Percentiles rank a stretch among this genome's conserved stretches.
Conservation (phyloP, 2,113 vertebrate genomes). For the Tympanuchus pallidicinctus region DNA sequence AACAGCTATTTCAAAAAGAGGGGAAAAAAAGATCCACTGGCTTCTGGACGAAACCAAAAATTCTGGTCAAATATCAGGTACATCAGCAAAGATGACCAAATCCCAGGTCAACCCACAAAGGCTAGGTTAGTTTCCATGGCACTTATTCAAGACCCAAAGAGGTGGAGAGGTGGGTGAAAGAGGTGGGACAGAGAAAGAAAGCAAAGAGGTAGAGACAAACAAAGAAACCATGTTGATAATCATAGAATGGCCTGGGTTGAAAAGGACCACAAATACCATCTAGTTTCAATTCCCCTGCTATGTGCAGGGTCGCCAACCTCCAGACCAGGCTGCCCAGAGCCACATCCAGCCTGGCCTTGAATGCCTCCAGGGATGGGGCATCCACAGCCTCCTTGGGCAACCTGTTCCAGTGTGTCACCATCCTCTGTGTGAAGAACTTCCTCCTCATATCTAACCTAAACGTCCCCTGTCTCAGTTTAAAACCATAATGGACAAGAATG, state of each 20-base stretch:
- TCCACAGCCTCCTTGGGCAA: too few species aligned
- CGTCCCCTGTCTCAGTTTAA: too few species aligned
- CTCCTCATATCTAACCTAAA: too few species aligned
- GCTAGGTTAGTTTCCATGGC: not conserved
- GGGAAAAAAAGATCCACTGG: not conserved
- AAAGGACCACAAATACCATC: too few species aligned
- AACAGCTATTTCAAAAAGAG: not conserved
- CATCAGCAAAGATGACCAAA: not conserved
- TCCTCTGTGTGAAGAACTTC: too few species aligned
- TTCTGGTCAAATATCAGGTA: not conserved
- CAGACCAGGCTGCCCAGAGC: too few species aligned
- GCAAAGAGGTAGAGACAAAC: not conserved
- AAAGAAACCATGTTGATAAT: not conserved
- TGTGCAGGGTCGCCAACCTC: too few species aligned
- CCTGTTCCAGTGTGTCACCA: too few species aligned
- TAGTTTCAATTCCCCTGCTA: too few species aligned
- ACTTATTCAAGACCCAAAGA: not conserved
- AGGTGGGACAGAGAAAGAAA: not conserved
- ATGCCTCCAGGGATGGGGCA: too few species aligned
- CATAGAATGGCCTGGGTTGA: too few species aligned
- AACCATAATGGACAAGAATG: not conserved
- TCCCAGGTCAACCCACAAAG: not conserved
- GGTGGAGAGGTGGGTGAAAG: not conserved
- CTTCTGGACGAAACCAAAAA: not conserved
- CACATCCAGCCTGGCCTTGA: too few species aligned